Evolutionary conservation across 2,113 vertebrate genomes (phyloP).

Genomic region (Actenoides lindsayi): DNA sequence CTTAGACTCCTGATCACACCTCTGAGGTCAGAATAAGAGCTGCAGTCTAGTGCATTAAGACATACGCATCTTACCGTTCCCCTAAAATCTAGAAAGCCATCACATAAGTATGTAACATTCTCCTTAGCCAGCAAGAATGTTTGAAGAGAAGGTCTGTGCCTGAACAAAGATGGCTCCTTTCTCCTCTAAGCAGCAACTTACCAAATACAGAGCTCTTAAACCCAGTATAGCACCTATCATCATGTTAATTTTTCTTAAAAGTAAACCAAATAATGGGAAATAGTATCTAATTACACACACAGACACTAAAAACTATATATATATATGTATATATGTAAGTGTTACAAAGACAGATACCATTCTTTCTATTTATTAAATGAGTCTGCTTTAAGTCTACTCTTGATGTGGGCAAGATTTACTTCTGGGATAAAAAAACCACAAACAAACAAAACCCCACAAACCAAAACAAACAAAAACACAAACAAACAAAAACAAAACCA

Average conservation of each 20-base stretch:
- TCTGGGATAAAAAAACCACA: neutral
- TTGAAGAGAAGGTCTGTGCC: neutral
- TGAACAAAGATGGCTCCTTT: neutral
- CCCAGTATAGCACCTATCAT: neutral
- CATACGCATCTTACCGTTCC: neutral
- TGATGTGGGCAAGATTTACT: neutral
- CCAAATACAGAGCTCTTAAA: neutral
- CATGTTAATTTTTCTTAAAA: neutral
- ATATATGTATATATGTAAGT: neutral
- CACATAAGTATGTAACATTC: neutral
- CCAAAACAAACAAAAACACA: accelerated
- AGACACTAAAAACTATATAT: neutral
- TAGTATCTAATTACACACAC: neutral
- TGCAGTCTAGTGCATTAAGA: neutral
- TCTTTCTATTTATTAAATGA: neutral
- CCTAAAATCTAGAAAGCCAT: neutral
- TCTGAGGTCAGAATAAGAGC: neutral
- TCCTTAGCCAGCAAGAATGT: neutral
- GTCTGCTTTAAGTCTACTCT: neutral
- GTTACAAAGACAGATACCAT: neutral
- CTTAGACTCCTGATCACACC: neutral
- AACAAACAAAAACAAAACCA: no score
- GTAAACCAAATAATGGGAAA: neutral
- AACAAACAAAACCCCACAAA: neutral
- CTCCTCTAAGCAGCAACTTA: neutral